Conservation (phyloP, 2,888 invertebrate genomes). For the Eilema griseolum region DNA sequence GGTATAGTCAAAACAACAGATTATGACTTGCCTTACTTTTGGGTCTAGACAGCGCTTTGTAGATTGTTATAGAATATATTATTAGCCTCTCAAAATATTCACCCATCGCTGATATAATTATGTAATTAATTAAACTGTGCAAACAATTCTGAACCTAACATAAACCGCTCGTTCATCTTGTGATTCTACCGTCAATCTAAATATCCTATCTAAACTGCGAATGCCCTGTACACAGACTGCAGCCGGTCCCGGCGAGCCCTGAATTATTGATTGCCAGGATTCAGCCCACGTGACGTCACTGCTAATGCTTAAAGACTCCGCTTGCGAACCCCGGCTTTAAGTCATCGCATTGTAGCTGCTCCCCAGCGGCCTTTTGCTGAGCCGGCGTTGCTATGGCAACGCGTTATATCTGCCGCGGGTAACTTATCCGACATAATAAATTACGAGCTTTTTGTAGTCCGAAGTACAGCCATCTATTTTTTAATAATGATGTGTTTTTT, state of each 20-base stretch:
- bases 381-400: constrained; percentile 16
- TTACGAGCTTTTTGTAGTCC: background rate
- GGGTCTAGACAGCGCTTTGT: too few relatives aligned
- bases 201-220: background rate
- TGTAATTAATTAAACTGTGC: background rate
- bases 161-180: background rate
- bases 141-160: background rate
- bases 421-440: background rate
- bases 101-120: background rate
- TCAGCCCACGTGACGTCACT: constrained; percentile 45
- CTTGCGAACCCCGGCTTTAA: constrained; percentile 10
- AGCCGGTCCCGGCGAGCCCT: constrained; percentile 24
- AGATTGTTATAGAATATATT: too few relatives aligned
- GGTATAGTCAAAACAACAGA: too few relatives aligned
- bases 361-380: background rate
- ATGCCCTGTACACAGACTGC: background rate
- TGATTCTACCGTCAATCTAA: background rate
- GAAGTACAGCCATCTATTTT: background rate
- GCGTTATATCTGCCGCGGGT: background rate
- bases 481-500: background rate
- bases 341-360: constrained; percentile 2
- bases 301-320: constrained; percentile 30
- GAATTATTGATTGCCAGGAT: constrained; percentile 49
- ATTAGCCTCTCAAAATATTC: too few relatives aligned
- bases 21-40: too few relatives aligned